These are phyloP conservation scores for Rhopilema esculentum DNA, from an alignment of 30 jellyfish, hydroid and myxozoan genomes.

Conservation along the genomic window DNA sequence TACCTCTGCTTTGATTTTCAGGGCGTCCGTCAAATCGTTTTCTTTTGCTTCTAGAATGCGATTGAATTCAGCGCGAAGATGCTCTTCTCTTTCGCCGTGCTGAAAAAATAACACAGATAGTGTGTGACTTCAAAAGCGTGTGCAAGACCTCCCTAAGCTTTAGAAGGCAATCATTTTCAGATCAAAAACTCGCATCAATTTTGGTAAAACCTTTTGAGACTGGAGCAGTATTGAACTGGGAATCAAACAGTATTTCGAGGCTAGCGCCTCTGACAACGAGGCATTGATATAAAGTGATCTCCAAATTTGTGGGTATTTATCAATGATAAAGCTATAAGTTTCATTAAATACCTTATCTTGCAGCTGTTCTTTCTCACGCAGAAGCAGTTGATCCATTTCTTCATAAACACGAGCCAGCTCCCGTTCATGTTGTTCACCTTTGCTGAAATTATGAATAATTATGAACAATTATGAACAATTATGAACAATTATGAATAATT, in stretches of 20 bases:
- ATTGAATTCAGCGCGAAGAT: slow-evolving; percentile 53
- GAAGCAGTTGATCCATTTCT: slow-evolving; percentile 77
- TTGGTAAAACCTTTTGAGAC: too few species aligned
- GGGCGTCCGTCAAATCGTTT: slow-evolving; percentile 56
- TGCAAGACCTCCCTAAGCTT: too few species aligned
- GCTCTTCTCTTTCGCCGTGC: slow-evolving; percentile 86
- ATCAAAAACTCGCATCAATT: not conserved
- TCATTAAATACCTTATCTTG: slow-evolving; percentile 71
- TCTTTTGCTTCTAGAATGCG: slow-evolving; percentile 65
- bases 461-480: too few species aligned
- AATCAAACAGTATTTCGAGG: too few species aligned
- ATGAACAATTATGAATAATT: too few species aligned
- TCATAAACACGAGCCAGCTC: slow-evolving; percentile 81
- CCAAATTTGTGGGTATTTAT: too few species aligned
- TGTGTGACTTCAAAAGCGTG: not conserved
- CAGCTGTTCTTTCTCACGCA: slow-evolving; percentile 79
- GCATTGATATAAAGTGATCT: too few species aligned
- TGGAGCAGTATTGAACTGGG: too few species aligned
- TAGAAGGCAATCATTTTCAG: too few species aligned
- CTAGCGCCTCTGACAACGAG: too few species aligned
- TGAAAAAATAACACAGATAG: not conserved
- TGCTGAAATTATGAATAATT: slow-evolving; percentile 75
- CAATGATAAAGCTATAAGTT: too few species aligned
- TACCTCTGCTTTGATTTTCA: slow-evolving; percentile 62
- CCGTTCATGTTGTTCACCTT: slow-evolving; percentile 88